These are phyloP conservation scores for Bombus superbus DNA, from an alignment of 1,140 invertebrate species.

Conservation along the genomic window DNA sequence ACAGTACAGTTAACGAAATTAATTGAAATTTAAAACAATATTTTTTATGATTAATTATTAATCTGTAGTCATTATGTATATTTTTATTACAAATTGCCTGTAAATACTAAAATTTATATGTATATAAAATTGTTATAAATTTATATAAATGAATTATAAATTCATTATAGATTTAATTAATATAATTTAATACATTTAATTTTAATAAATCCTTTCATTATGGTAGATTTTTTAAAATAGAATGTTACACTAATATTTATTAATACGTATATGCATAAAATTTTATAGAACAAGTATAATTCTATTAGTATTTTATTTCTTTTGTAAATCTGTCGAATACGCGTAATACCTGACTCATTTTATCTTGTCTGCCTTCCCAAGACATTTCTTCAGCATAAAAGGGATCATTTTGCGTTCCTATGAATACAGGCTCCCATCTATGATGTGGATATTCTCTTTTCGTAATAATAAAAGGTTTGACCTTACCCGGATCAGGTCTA, in stretches of 20 bases:
- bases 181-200: too few relatives aligned
- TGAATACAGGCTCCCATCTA: constrained; percentile 92
- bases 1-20: too few relatives aligned
- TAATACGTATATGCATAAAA: not conserved
- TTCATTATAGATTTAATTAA: too few relatives aligned
- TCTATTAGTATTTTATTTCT: constrained; percentile 7
- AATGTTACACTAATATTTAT: too few relatives aligned
- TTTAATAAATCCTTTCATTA: too few relatives aligned
- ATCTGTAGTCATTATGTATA: not conserved
- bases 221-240: too few relatives aligned
- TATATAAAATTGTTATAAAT: too few relatives aligned
- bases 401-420: constrained; percentile 90
- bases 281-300: constrained; percentile 9
- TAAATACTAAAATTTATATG: too few relatives aligned
- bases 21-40: not conserved
- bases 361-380: constrained; percentile 93
- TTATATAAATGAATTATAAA: too few relatives aligned
- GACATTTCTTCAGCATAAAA: constrained; percentile 91
- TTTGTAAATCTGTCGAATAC: constrained; percentile 6
- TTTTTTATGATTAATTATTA: not conserved
- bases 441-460: constrained; percentile 88
- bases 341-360: constrained; percentile 90
- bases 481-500: constrained; percentile 80
- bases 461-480: constrained; percentile 86
- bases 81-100: too few relatives aligned